Base-by-base conservation (phyloP, 1,140 invertebrate species). In the Palaemon carinicauda region DNA sequence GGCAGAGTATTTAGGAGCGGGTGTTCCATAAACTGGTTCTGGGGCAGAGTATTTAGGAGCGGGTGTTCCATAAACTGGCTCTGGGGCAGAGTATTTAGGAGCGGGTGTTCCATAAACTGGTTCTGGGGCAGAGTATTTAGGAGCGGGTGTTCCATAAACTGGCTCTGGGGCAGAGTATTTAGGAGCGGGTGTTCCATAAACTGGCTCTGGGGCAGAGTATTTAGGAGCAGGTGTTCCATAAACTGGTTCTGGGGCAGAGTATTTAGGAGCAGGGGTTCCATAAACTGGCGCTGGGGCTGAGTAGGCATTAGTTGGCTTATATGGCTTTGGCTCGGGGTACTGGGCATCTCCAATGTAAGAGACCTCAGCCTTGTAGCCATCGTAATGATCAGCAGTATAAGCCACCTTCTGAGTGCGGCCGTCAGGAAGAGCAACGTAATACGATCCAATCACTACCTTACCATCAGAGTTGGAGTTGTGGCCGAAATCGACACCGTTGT, bases 381-480 rank as follows among this genome's bases (percentile, higher is more conserved):
- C 65, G 24, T 77, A 33, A 33, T 60, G 21, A 51, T 84, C 73
- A 10, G 82, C 82, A 1, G 51, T 84, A 52, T 84, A 84, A 2
- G 82, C 33, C 5, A 84, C 82, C 0, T 77, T 60, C 73, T 84
- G 82, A 9, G 73, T 84, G 31, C 82, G 82, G 1, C 82, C 82
- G 73, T 84, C 82, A 29, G 82, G 82, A 12, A 84, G 82, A 9
- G 17, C 71, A 1, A 84, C 82, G n/a, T 73, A 73, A 52, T 84
- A 84, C 31, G 75, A 41, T 21, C 82, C 82, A 1, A n/a, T 84
- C 17, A 84, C 82, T 0, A 60, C n/a, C 5, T 24, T 41, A 4
- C 82, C 82, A n/a, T 84, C 82, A 0, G 82, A 84, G 31, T n/a
- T 60, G 19, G 82, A 69, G 15, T 74, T 29, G 82, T 84, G 82